These are phyloP conservation scores for Cheilosia vulpina DNA, from an alignment of 2,888 invertebrate species.

Conservation along the genomic window DNA sequence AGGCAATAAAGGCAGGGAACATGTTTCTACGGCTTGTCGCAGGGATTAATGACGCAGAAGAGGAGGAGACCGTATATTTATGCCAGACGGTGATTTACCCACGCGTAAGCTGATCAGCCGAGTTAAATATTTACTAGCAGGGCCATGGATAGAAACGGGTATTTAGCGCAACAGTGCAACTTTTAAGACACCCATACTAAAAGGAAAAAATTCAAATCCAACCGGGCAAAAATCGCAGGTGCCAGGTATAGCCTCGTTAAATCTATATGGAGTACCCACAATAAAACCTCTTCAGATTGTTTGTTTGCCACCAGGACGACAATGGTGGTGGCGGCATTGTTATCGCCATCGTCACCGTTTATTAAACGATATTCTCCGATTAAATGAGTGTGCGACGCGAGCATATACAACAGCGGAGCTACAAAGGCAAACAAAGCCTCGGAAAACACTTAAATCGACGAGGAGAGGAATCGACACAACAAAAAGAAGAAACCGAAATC, in stretches of 20 bases:
- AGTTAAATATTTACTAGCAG: slow-evolving; percentile 60
- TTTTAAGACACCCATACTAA: not conserved
- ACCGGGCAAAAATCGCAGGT: slow-evolving; percentile 15
- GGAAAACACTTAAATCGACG: slow-evolving; percentile 51
- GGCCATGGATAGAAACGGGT: slow-evolving; percentile 14
- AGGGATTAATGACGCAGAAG: slow-evolving; percentile 69
- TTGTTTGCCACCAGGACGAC: slow-evolving; percentile 59
- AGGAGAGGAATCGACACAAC: slow-evolving; percentile 12
- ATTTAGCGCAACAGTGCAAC: slow-evolving; percentile 3
- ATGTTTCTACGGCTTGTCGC: slow-evolving; percentile 60
- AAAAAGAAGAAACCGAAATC: slow-evolving; percentile 12
- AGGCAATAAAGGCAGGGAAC: slow-evolving; percentile 42
- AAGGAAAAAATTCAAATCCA: not conserved
- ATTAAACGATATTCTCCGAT: slow-evolving; percentile 68
- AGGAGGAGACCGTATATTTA: slow-evolving; percentile 34
- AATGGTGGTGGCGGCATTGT: slow-evolving; percentile 38
- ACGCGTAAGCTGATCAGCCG: slow-evolving; percentile 53
- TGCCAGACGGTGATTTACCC: slow-evolving; percentile 71
- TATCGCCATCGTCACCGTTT: slow-evolving; percentile 63
- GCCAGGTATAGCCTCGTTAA: slow-evolving; percentile 16
- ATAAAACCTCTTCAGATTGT: slow-evolving; percentile 62
- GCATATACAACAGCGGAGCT: slow-evolving; percentile 45
- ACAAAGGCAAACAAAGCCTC: slow-evolving; percentile 71
- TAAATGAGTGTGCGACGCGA: slow-evolving; percentile 49
- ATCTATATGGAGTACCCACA: slow-evolving; percentile 5